Base-by-base conservation (phyloP, 2,888 invertebrate genomes). In the Gnatocerus cornutus region DNA sequence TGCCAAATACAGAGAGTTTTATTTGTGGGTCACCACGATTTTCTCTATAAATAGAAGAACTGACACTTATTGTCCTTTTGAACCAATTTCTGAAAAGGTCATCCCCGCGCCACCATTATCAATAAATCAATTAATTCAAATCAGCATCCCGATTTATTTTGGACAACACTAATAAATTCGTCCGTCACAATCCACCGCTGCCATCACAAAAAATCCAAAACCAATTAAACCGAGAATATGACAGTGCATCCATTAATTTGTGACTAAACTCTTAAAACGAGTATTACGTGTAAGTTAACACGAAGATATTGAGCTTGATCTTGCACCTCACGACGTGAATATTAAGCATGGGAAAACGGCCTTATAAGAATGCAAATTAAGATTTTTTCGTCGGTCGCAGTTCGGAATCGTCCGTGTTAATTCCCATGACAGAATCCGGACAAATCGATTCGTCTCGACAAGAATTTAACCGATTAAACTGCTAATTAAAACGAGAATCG, bases 261-360 rank as follows among this genome's bases (percentile, higher is more conserved):
- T 53, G 33, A 37, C 33, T 53, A 53, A 53, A 53, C 16, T 13
- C 29, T 50, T 50, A 50, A 50, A 50, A 29, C 50, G 33, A 37
- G 53, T 53, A 33, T 53, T 53, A 30, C 13, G 53, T 30, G 29
- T 33, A 30, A 33, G 53, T 53, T 33, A 53, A 16, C 33, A 37
- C 29, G 12, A 33, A 53, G 56, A 56, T 46, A 59, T 59, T 46
- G 39, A 59, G 59, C 13, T 46, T 21, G 59, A 41, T 64, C 41
- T 64, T 53, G 33, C 55, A 45, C 64, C 53, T 64, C 64, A 64
- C 64, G 64, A 64, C 52, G 53, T 45, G 64, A 64, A 64, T 64
- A 55, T 33, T 55, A 64, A 64, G 33, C 45, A 64, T 64, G 64
- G 64, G 64, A 64, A 64, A 64, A 64, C 45, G 43, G 52, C 41